Base-by-base conservation (phyloP, 2,113 vertebrate species). In the Mandrillus leucophaeus region DNA sequence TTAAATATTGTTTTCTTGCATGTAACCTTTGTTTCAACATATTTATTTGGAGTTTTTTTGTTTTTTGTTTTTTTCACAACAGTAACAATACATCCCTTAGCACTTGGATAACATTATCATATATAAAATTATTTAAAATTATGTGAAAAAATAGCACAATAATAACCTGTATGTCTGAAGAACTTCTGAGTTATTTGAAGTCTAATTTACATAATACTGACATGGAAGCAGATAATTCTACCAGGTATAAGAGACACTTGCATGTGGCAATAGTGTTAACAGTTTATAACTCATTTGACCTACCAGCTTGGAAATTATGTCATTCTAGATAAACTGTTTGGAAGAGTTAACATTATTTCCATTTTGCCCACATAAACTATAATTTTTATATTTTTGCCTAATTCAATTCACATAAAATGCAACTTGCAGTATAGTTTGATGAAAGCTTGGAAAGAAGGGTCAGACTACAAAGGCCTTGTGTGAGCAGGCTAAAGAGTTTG, bases 51-150 rank as follows among this genome's bases (percentile, higher is more conserved):
- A 87, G n/a, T 0, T 64, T 30, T 64, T 64, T 61, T 64, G 12
- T 61, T 80, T n/a, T 50, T 92, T 92, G 48, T 78, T 64, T 52
- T 25, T 82, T 95, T 96, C 68, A 95, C 50, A 93, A 16, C 30
- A 78, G 50, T 82, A 93, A 78, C 32, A 64, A 83, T 76, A 52
- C 7, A 64, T 68, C 13, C 40, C 30, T 80, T 76, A 82, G 50
- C 40, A 73, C 38, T 75, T 70, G 73, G 73, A 55, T 82, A 83
- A 79, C 23, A 76, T 80, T 96, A 75, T 80, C 40, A 88, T 64
- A 30, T 84, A 68, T 52, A 82, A 89, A 97, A 70, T 82, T 61
- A 81, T 59, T 97, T 93, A n/a, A 94, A 95, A 27, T 85, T 90
- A 86, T 59, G 76, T 57, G 23, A 80, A 78, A 93, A 66, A 76